Base-by-base conservation (phyloP, 2,113 vertebrate species). In the Tiliqua scincoides region DNA sequence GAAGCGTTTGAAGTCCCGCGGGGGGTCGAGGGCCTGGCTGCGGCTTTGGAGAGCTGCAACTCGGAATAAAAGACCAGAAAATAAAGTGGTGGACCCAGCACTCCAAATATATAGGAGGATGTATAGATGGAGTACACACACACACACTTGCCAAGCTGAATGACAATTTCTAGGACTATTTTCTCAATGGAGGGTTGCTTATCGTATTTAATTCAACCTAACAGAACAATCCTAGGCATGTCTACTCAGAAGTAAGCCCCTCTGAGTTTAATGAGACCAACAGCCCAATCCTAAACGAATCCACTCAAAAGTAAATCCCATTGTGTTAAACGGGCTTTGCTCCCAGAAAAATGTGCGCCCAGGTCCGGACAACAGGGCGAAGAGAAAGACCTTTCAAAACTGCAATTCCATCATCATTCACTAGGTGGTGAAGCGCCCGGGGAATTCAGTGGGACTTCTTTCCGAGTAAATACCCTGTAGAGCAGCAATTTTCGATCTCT, bases 1-100 rank as follows among this genome's bases (percentile, higher is more conserved):
- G 79, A 84, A 1, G 0, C 74, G 75, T 65, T 80, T 83, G 74
- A 75, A 74, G 65, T 86, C 62, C n/a, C 21, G 81, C 63, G 70
- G 54, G 52, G 23, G 17, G n/a, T 0, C 43, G 87, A 82, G 27
- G 62, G 72, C 48, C 68, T 77, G 0, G 35, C 14, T 9, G 23
- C 2, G 48, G 35, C 27, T 57, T 32, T 48, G 48, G 65, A 27
- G 43, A 76, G 63, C 3, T 40, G 5, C n/a, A 70, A 40, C 52
- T 73, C 1, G 1, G 2, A 48, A 48, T 48, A 48, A 4, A 48
- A 48, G 4, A 48, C 43, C 4, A 48, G 43, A 12, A 63, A 37
- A 23, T 0, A 61, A 21, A 17, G 37, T 10, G 30, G 90, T 81
- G 91, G 85, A 82, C 30, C 82, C 77, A 78, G 21, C n/a, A 0